Evolutionary conservation across 2,113 vertebrate genomes (phyloP), one percentile per base, ranked within the genome.

Genomic region (Rostratula benghalensis): DNA sequence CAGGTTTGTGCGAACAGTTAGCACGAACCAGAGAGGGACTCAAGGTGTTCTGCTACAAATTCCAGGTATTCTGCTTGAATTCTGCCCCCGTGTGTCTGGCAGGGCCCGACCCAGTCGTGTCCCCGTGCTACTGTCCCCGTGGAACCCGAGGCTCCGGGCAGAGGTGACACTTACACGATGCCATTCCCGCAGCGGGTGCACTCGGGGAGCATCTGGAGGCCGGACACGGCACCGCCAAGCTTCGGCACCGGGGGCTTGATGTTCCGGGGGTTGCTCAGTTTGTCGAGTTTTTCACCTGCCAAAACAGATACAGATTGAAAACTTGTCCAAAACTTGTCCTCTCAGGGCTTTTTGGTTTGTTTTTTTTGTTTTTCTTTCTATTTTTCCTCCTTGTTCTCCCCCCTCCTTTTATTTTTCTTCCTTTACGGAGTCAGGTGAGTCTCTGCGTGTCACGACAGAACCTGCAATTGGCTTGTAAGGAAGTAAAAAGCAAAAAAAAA

Each of bases 121-220:
- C 35, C 35, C 65, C 2, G 20, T 2, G 13, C 16, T 10, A 4
- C 46, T 0, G 0, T 50, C 54, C 73, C 79, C 69, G 20, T 20
- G 5, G 5, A 22, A 11, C 23, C 0, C 0, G 30, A 21, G 48
- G 45, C 50, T 45, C 13, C 0, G 3, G 25, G 6, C 5, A 12
- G 67, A 10, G 0, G 35, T 0, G 9, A 27, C 97, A 99, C 99
- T 99, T 89, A 99, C 99, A 99, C 99, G 10, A 99, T 99, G 78
- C 99, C 99, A 1, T 98, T 99, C 50, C 97, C 97, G 24, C 99
- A 99, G 98, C 99, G 98, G 16, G 98, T 99, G 95, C 99, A 99
- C 97, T 99, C 99, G 0, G 99, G 98, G 6, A 99, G 98, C 96
- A 99, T 98, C 98, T 99, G 99, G 41, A 99, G 98, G 50, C 98